Evolutionary conservation across 1,140 invertebrate genomes (phyloP), one percentile per base, ranked within the genome.

Genomic region (Ostrea denselamellosa): DNA sequence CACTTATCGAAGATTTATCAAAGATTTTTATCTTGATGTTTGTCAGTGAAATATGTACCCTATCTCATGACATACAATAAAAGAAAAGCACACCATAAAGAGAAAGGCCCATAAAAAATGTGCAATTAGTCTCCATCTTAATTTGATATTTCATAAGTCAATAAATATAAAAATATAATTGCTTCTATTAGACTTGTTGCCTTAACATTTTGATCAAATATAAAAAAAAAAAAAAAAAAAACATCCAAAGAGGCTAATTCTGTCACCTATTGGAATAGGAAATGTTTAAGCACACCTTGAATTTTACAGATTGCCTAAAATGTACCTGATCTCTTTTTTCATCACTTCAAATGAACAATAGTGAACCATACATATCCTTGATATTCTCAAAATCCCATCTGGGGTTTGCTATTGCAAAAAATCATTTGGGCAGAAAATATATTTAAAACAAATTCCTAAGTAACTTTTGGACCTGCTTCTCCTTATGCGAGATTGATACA

Each of bases 391-490:
- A 77, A 77, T 77, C 68, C 68, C 68, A 77, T 77, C 68, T 77
- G 68, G 68, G 68, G 68, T 34, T 77, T 44, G 34, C 68, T 77
- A 28, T 77, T 77, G 25, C 68, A 77, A 77, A 77, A 77, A 77
- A 77, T 77, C 68, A 77, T 77, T 77, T 77, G 68, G 68, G 68
- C 68, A 77, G 68, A 77, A 77, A 77, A 77, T 28, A 77, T 77
- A 77, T 77, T 77, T 77, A 77, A 77, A 77, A 77, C 68, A 77
- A 77, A 77, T 77, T 77, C 28, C 68, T 77, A 22, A 77, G 68
- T 77, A 77, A 17, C 68, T 77, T 34, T 77, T 77, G 9, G 68
- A 77, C 68, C 28, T 77, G 68, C 14, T 22, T 77, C 68, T 77
- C 28, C 68, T 77, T 77, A 77, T 77, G 25, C 25, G 22, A 77